Conservation (phyloP, 2,113 vertebrate genomes). For the Heterotilapia buettikoferi region DNA sequence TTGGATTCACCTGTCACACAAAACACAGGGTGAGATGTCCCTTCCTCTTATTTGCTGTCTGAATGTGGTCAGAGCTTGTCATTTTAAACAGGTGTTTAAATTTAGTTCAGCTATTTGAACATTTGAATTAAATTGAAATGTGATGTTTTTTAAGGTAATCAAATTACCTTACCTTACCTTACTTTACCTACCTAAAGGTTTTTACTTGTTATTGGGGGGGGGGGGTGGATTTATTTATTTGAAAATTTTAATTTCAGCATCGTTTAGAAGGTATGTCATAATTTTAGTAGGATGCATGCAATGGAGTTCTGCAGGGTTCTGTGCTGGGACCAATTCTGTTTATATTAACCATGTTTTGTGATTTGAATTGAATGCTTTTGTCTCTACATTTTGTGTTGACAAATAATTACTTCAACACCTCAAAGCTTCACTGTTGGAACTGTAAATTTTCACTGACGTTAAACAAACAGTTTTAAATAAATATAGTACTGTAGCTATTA, state of each 20-base stretch:
- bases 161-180: background rate
- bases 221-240: background rate
- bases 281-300: background rate
- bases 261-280: background rate
- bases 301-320: background rate
- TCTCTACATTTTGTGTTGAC: background rate
- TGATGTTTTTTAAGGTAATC: background rate
- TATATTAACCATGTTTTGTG: background rate
- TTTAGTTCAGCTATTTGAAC: background rate
- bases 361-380: background rate
- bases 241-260: background rate
- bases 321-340: background rate
- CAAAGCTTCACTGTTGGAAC: background rate
- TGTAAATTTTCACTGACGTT: background rate
- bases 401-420: background rate
- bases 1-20: slow-evolving; percentile 70
- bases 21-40: slow-evolving; percentile 76
- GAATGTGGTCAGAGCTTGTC: background rate
- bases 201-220: background rate
- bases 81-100: background rate
- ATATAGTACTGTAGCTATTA: background rate
- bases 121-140: background rate
- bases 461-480: background rate
- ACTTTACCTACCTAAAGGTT: background rate
- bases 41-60: background rate